Evolutionary conservation across 1,140 invertebrate species (phyloP), one percentile per base, ranked within the genome.

Genomic region (Ips typographus): DNA sequence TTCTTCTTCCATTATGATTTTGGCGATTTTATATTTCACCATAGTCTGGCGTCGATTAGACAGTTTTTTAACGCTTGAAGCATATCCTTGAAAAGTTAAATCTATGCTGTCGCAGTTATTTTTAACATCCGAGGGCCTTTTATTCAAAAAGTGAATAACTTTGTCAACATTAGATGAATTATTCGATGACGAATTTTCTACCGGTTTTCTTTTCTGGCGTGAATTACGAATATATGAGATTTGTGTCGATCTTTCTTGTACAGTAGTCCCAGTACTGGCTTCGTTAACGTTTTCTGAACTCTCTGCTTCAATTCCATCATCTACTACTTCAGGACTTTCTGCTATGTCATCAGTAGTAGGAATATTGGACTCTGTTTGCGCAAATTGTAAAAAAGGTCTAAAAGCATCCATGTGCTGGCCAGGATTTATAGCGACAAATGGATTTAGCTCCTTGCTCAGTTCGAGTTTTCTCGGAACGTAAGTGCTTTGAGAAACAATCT

Each of bases 311-410:
- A 43, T 61, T 44, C 40, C 42, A 43, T 49, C 59, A 61, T 43
- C 59, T 43, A 43, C 40, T 61, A 43, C 59, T 61, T 61, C 42
- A 43, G 59, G 59, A 53, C 47, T 36, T 43, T 2, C 5, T 8
- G 22, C 53, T 5, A 38, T 36, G 47, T 36, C 4, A 65, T 51
- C 40, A 39, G 40, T 37, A n/a, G 22, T 22, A 22, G 22, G 22
- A 22, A 70, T 47, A 39, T 70, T 70, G 44, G 62, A 70, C 40
- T 55, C 37, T 41, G 68, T 70, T 65, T 70, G 53, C 8, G 42
- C 55, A 60, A 70, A 69, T 38, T 62, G 65, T 22, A 70, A 66
- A 39, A 60, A 70, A 39, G 68, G 62, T 51, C 61, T n/a, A 58
- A 70, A 70, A 59, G 40, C 62, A 49, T 58, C 56, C 68, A 70